Evolutionary conservation across 2,888 invertebrate species (phyloP).

Genomic region (Drosophila mettleri): DNA sequence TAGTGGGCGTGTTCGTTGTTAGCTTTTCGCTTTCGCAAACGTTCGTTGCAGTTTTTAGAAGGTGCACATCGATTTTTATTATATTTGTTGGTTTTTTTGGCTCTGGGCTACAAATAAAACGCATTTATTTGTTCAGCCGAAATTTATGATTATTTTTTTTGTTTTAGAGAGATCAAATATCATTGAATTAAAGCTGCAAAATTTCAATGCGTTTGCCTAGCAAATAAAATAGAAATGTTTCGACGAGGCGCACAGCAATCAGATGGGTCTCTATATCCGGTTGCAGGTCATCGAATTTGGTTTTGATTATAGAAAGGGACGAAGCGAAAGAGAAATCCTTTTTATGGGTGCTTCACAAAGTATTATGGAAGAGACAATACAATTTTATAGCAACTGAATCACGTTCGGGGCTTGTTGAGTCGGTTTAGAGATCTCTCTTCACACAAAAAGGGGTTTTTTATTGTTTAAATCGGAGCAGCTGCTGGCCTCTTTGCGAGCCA

Average conservation of each 20-base stretch:
- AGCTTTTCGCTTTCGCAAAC: slow-evolving; percentile 37
- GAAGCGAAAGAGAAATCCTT: too few relatives aligned
- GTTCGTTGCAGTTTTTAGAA: slow-evolving; percentile 28
- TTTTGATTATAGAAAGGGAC: neutral
- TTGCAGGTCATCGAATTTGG: neutral
- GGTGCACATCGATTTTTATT: slow-evolving; percentile 17
- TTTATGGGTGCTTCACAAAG: neutral
- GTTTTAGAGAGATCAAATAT: slow-evolving; percentile 64
- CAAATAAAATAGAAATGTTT: slow-evolving; percentile 29
- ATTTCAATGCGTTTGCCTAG: slow-evolving; percentile 2
- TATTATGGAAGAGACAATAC: neutral
- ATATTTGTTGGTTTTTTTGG: slow-evolving; percentile 5
- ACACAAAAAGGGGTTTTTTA: slow-evolving; percentile 22
- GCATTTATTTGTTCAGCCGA: slow-evolving; percentile 69
- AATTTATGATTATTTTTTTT: slow-evolving; percentile 72
- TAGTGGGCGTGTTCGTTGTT: slow-evolving; percentile 60
- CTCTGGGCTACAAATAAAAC: slow-evolving; percentile 43
- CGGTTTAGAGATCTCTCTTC: too few relatives aligned
- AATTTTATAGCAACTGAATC: slow-evolving; percentile 68
- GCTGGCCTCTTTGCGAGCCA: slow-evolving; percentile 13
- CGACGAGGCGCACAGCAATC: neutral
- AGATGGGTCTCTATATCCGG: slow-evolving; percentile 12
- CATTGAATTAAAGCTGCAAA: slow-evolving; percentile 61
- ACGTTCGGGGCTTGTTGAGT: slow-evolving; percentile 53
- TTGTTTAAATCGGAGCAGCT: slow-evolving; percentile 41